Base-by-base conservation (phyloP, 2,113 vertebrate genomes). In the Amblyopsis rosae region DNA sequence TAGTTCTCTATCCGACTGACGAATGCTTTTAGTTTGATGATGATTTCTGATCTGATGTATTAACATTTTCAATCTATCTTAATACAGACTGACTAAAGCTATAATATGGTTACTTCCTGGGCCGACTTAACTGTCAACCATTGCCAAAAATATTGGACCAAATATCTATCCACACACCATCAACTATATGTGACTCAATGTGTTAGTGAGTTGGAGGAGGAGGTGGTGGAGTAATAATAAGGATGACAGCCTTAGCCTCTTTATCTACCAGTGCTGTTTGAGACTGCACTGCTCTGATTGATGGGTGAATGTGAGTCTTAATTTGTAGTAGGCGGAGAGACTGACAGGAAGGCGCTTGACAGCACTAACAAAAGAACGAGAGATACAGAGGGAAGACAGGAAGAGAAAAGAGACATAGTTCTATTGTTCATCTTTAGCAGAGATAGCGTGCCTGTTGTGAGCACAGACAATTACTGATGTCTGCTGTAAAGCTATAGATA, bases 301-400 rank as follows among this genome's bases (percentile, higher is more conserved):
- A 90, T 69, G 78, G 85, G 67, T 81, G 79, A 90, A 86, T 61
- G 76, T 70, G 13, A 72, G 77, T 73, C 69, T 75, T 74, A 70
- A 82, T 87, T 89, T 80, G 82, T 54, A 69, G 72, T 83, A 80
- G 85, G 77, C 58, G 81, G 75, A 80, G 65, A 79, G 83, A 83
- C 15, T 15, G 63, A 51, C 26, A 75, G 41, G 62, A 76, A 76
- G 79, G 82, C 69, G 77, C 19, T 65, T 85, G 77, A 86, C 79
- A 79, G 74, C 72, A 60, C 33, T 49, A 84, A 86, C 79, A 87
- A 84, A 83, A 53, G 61, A 19, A 45, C 69, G 35, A 64, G 50
- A 74, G 77, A 80, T 61, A 67, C 11, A 70, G 65, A 75, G 41
- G 59, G 70, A 70, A 59, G 69, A 73, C 54, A 60, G 73, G 62